Evolutionary conservation across 1,140 invertebrate genomes (phyloP).

Genomic region (Eurytemora carolleeae): DNA sequence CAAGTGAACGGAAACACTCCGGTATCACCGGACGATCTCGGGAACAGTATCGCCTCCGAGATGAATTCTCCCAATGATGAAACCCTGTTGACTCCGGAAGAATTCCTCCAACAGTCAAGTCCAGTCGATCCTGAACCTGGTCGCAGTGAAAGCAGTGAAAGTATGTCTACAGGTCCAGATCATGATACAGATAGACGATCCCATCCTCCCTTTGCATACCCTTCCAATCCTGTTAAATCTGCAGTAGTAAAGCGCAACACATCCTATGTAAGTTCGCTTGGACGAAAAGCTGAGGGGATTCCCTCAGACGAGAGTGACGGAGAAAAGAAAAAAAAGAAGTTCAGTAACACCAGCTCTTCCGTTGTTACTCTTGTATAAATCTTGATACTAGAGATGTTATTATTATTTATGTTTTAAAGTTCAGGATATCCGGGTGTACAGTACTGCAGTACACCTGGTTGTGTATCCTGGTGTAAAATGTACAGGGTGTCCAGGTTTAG

Average conservation of each 20-base stretch:
- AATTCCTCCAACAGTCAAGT: background rate
- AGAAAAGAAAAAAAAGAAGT: background rate
- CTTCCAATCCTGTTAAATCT: background rate
- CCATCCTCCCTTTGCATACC: background rate
- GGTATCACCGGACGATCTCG: background rate
- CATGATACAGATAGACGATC: background rate
- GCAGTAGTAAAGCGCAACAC: background rate
- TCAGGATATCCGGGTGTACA: no score
- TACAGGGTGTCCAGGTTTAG: no score
- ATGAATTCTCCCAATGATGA: background rate
- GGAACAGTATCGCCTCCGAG: background rate
- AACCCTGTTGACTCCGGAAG: background rate
- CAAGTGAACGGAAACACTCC: background rate
- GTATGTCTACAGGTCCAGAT: background rate
- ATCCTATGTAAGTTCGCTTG: constrained; percentile 8
- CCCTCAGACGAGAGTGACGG: background rate
- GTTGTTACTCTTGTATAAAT: background rate
- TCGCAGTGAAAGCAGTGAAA: background rate
- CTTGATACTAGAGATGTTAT: no score
- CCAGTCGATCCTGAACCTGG: background rate
- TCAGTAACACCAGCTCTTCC: background rate
- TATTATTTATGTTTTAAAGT: no score
- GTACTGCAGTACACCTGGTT: no score
- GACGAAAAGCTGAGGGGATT: background rate
- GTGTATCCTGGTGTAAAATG: no score